Conservation (phyloP, 2,888 invertebrate species). For the Charanyca ferruginea region DNA sequence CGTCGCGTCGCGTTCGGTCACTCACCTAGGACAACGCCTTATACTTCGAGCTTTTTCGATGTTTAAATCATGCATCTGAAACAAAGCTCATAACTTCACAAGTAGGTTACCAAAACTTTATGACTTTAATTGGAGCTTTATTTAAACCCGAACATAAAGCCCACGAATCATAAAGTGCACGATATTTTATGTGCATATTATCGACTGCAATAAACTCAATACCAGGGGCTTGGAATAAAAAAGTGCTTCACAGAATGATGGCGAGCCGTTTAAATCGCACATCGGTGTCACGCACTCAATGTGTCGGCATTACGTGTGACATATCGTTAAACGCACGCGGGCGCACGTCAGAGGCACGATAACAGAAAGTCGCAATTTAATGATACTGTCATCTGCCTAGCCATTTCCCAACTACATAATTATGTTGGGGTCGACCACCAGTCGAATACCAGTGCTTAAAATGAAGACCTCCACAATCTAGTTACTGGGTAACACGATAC, state of each 20-base stretch:
- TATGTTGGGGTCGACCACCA: no score
- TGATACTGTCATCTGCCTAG: no score
- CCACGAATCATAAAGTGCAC: conserved; percentile 39
- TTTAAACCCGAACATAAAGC: conserved; percentile 31
- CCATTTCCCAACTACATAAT: no score
- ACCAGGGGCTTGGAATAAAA: conserved; percentile 41
- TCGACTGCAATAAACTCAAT: conserved; percentile 39
- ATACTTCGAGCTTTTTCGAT: neutral
- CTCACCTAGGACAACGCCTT: no score
- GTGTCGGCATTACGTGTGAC: conserved; percentile 20
- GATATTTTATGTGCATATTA: conserved; percentile 50
- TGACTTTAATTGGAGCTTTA: conserved; percentile 38
- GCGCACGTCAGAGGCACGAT: no score
- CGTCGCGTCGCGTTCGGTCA: no score
- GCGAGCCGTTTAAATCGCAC: conserved; percentile 30
- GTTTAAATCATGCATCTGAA: conserved; percentile 9
- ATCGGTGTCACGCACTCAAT: conserved; percentile 23
- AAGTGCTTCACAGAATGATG: conserved; percentile 40
- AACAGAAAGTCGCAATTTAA: neutral
- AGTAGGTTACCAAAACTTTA: conserved; percentile 10
- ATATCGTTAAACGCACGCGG: conserved; percentile 25
- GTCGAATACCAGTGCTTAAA: no score
- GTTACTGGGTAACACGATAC: no score
- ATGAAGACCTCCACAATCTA: no score
- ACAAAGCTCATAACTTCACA: conserved; percentile 10